A percentile compares a stretch with the other conserved stretches of the same genome.
Conservation (phyloP, 2,888 invertebrate species). For the Erebia epiphron region DNA sequence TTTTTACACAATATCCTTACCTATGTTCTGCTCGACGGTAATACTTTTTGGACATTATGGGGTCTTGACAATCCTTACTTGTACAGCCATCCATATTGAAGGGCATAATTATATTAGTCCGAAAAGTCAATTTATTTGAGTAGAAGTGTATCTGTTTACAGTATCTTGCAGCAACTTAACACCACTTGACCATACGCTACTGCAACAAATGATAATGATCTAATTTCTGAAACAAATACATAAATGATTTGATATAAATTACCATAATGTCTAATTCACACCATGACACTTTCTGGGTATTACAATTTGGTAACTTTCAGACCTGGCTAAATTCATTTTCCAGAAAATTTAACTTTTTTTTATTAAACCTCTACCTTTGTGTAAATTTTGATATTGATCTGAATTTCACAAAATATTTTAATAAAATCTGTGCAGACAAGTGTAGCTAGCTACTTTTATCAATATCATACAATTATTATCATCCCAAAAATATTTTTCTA, state of each 20-base stretch:
- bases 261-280: no score
- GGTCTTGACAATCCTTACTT: conserved; percentile 54
- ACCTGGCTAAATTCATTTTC: no score
- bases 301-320: no score
- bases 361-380: no score
- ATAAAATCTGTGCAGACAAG: no score
- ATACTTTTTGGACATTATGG: conserved; percentile 62
- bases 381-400: no score
- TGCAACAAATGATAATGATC: neutral
- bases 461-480: no score
- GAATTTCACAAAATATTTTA: no score
- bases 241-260: neutral
- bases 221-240: conserved; percentile 13
- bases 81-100: conserved; percentile 54
- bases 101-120: conserved; percentile 17
- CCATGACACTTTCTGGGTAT: no score
- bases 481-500: no score
- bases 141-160: conserved; percentile 12
- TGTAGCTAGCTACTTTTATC: no score
- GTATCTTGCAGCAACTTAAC: conserved; percentile 9
- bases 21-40: conserved; percentile 73
- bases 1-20: conserved; percentile 49
- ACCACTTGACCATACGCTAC: conserved; percentile 27
- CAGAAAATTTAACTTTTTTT: no score
- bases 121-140: conserved; percentile 11